These are phyloP conservation scores for Dinomys branickii DNA, from an alignment of 2,113 vertebrate genomes.

Conservation along the genomic window DNA sequence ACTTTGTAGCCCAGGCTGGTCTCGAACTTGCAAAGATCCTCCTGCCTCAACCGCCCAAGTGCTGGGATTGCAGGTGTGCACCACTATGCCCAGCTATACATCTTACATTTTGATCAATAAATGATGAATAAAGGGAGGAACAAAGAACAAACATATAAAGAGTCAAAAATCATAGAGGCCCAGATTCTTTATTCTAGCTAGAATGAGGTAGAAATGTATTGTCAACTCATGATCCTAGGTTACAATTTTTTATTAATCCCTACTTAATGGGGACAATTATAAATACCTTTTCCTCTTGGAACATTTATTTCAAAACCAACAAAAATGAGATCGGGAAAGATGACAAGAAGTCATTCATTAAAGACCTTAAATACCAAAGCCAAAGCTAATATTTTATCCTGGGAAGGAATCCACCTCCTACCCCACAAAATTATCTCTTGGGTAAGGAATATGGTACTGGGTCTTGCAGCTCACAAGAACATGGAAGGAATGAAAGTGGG, in stretches of 20 bases:
- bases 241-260: not conserved
- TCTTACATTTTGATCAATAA: not conserved
- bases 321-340: not conserved
- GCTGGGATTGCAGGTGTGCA: no score
- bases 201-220: not conserved
- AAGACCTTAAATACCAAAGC: not conserved
- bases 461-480: not conserved
- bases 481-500: not conserved
- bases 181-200: not conserved
- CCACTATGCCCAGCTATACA: no score
- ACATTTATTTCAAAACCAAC: slow-evolving; percentile 44
- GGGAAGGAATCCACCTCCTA: slow-evolving; percentile 1
- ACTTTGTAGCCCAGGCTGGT: no score
- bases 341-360: not conserved
- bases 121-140: not conserved
- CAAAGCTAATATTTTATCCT: not conserved
- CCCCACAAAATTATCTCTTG: not conserved
- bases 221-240: not conserved
- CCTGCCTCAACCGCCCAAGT: no score
- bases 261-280: not conserved
- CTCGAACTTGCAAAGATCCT: no score
- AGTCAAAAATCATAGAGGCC: not conserved
- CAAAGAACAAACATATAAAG: not conserved
- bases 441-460: not conserved
- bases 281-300: slow-evolving; percentile 12